Evolutionary conservation across 2,797 vertebrate genomes (phyloP), one percentile per base, ranked within the genome.

Genomic region (Coendou prehensilis): DNA sequence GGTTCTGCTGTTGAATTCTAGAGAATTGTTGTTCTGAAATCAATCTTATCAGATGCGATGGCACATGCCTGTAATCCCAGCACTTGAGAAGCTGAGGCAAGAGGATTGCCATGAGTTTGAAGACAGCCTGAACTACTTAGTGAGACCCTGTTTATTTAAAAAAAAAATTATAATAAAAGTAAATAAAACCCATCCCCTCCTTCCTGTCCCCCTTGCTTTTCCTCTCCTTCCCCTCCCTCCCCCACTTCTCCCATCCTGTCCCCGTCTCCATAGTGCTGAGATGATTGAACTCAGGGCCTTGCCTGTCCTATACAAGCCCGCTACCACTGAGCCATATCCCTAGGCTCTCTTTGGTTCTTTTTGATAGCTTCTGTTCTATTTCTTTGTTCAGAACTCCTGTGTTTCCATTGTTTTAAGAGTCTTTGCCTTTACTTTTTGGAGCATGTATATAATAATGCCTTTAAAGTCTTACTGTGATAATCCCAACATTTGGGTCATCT

Each of bases 371-470:
- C 6, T 47, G 6, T 76, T 76, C 15, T 45, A 1, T 79, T 37
- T 96, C 52, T 84, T 57, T 50, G 41, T 47, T 64, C 22, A 85
- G 86, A 50, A 82, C 5, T 6, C 20, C 59, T 71, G 1, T 71
- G 61, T 76, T 82, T 83, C 13, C 7, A n/a, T 93, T 94, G 57
- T 85, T 91, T 93, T 18, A 41, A 84, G 64, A 84, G 10, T 33
- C 20, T 84, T 59, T 84, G 63, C 50, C 23, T 30, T 79, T 56
- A 61, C 14, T 71, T 87, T 71, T 78, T 93, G 11, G 52, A 75
- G 23, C 26, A 14, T 18, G 2, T 17, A 52, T 82, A 22, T 75
- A 28, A 57, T 41, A 67, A 23, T 23, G 83, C 11, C 50, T 69
- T 80, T 85, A 91, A 79, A 80, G 26, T 56, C 6, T 71, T 47